Conservation (phyloP, 1,140 invertebrate species). For the Papilio helenus region DNA sequence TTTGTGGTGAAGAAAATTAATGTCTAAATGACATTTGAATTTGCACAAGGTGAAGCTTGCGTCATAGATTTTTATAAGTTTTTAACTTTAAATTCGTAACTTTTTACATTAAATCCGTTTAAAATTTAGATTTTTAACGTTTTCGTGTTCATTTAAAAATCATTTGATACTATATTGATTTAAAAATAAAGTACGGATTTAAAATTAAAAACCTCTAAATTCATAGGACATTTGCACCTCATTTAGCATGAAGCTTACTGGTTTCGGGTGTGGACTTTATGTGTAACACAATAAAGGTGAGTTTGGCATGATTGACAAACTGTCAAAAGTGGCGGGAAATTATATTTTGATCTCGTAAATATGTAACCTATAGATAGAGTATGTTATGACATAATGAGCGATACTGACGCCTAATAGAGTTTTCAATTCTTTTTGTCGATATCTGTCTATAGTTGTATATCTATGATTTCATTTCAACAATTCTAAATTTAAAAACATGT, state of each 20-base stretch:
- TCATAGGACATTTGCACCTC: background rate
- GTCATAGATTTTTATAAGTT: no score
- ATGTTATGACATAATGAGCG: background rate
- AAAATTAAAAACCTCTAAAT: background rate
- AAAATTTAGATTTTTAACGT: no score
- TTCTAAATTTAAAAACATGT: no score
- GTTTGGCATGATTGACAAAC: background rate
- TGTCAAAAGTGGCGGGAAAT: conserved; percentile 9
- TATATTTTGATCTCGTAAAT: background rate
- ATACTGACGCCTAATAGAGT: background rate
- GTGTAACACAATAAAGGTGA: background rate
- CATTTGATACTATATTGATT: background rate
- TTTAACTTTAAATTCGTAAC: no score
- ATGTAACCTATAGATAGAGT: background rate
- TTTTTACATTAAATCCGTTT: no score
- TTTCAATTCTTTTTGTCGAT: no score
- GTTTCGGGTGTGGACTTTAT: conserved; percentile 24
- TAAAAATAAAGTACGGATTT: background rate
- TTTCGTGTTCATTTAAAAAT: background rate
- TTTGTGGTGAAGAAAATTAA: no score
- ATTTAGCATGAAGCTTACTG: conserved; percentile 35
- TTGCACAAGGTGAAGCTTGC: background rate
- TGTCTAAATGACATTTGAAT: background rate
- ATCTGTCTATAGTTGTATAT: no score
- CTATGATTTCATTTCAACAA: no score